These are phyloP conservation scores for Trissoscelio sp. DNA, from an alignment of 2,888 invertebrate genomes.

Conservation along the genomic window DNA sequence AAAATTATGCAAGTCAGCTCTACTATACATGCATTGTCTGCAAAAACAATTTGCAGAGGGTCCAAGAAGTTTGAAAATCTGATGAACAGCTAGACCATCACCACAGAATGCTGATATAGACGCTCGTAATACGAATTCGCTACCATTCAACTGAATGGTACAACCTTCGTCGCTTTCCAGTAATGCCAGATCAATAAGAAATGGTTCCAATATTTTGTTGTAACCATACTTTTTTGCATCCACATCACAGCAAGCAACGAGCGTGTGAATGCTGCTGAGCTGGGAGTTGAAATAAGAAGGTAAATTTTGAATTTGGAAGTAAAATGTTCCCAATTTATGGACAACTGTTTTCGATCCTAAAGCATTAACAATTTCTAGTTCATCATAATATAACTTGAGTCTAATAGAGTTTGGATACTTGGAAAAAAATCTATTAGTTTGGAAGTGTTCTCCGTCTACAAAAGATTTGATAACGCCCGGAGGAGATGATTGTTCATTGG, in stretches of 20 bases:
- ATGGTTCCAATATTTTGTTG: slow-evolving; percentile 60
- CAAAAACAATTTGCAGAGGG: slow-evolving; percentile 65
- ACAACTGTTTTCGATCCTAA: slow-evolving; percentile 60
- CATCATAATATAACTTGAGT: slow-evolving; percentile 63
- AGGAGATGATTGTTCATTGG: slow-evolving; percentile 47
- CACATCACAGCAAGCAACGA: slow-evolving; percentile 47
- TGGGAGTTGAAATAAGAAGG: slow-evolving; percentile 64
- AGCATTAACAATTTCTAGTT: slow-evolving; percentile 28
- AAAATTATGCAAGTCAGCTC: slow-evolving; percentile 10
- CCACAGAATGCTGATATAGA: slow-evolving; percentile 57
- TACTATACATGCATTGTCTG: slow-evolving; percentile 55
- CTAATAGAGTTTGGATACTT: slow-evolving; percentile 38
- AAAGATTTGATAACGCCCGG: slow-evolving; percentile 54
- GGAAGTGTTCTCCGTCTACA: slow-evolving; percentile 63
- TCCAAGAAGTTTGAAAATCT: slow-evolving; percentile 44
- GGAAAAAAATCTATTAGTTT: slow-evolving; percentile 46
- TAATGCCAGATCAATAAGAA: slow-evolving; percentile 62
- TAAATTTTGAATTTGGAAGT: slow-evolving; percentile 62
- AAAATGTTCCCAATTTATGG: slow-evolving; percentile 68
- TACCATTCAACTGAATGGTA: neutral
- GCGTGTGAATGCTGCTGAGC: slow-evolving; percentile 60
- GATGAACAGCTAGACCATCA: slow-evolving; percentile 40
- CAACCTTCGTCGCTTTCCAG: slow-evolving; percentile 28
- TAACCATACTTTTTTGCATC: slow-evolving; percentile 68
- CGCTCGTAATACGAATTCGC: slow-evolving; percentile 33